Evolutionary conservation across 2,113 vertebrate species (phyloP), one percentile per base, ranked within the genome.

Genomic region (Syngnathus typhle): DNA sequence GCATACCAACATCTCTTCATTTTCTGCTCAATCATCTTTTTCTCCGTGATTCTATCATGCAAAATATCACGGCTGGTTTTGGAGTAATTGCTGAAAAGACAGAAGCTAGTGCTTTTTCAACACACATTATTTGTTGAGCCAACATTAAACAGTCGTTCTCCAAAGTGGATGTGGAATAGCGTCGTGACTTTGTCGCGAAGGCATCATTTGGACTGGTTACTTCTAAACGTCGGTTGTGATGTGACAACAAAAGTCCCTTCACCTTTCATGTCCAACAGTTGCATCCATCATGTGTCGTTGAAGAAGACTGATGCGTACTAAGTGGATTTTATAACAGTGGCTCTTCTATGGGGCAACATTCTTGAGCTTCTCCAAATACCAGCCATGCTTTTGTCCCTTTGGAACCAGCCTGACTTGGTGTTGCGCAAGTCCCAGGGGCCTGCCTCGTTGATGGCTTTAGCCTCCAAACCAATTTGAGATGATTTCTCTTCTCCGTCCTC

Each of bases 341-440:
- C 73, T 64, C 60, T 9, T 67, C 60, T 58, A 58, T 49, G 39
- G 47, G 72, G 56, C 18, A 36, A 70, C 74, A 82, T 84, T 61
- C 72, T 73, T 76, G 68, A 83, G 64, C 65, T 79, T 12, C 54
- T 49, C 43, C 58, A 73, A 64, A 87, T 86, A 65, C 74, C 74
- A 56, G 39, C 13, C 41, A 67, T 79, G 63, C 72, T 60, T 79
- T 39, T 49, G 63, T 36, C 2, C 41, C 60, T n/a, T 65, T 61
- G 60, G 7, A 70, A 11, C 38, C 43, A 64, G 54, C 15, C 19
- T 23, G 1, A 46, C 18, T 61, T 41, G 55, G 5, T 55, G 46
- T 70, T 81, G 72, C 47, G 58, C 61, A 68, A 72, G 46, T 11
- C 1, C 32, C 68, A 12, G 37, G 18, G 52, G 65, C 63, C 36